Base-by-base conservation (phyloP, 2,888 invertebrate genomes). In the Litoditis marina region DNA sequence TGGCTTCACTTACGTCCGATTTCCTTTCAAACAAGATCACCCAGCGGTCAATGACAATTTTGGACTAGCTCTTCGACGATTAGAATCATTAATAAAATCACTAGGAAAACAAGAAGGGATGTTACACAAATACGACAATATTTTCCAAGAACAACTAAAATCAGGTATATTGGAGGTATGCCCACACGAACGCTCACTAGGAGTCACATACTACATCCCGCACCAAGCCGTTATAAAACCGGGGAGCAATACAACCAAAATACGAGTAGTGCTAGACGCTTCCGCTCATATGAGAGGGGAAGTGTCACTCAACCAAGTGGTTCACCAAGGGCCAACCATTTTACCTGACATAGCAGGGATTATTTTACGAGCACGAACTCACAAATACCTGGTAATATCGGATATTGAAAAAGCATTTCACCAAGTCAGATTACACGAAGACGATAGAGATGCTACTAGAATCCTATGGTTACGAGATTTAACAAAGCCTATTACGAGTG, bases 371-470 rank as follows among this genome's bases (percentile, higher is more conserved):
- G 28, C 65, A n/a, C n/a, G 60, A 36, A 22, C 19, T 13, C 65
- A 65, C n/a, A 19, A 19, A 11, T 65, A 46, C 22, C 36, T 19
- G 11, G 27, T 60, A n/a, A 19, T 16, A 8, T 36, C 42, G 19
- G 60, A 60, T 63, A 50, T 60, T 25, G 65, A 44, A 25, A 60
- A 60, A 39, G 65, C 60, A 11, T 60, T 60, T 65, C 47, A 47
- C 13, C 62, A 60, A 25, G 28, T 60, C 7, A 22, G 27, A 16
- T 22, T 58, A 16, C n/a, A 28, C 11, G 54, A 55, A 28, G 28
- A 58, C 16, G 22, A 27, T 58, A 60, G 60, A 22, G 59, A 58
- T 58, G 32, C 57, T 19, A 58, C 59, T 8, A 59, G 59, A 27
- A 32, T 58, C 60, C 16, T 60, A 7, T 58, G 49, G 49, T 11